Conservation (phyloP, 2,888 invertebrate species). For the Cancer borealis region DNA sequence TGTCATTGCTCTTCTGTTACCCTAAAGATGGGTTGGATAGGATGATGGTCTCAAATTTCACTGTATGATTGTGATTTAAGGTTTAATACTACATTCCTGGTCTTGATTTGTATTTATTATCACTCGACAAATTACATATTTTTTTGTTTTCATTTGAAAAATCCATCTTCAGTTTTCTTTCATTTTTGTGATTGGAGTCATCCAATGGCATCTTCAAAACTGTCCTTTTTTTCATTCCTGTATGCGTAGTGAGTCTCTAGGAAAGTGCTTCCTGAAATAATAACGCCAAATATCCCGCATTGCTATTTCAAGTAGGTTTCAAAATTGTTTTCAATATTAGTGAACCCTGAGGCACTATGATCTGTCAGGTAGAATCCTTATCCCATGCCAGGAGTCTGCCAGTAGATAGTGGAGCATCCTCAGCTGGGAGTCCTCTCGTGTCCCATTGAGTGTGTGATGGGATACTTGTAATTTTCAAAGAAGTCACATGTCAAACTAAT, state of each 20-base stretch:
- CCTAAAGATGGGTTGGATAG: background rate
- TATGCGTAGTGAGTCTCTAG: constrained; percentile 41
- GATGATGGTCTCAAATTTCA: background rate
- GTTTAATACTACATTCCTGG: constrained; percentile 1
- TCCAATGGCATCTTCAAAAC: background rate
- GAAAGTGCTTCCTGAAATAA: constrained; percentile 41
- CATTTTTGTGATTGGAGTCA: background rate
- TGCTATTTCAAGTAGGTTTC: constrained; percentile 26
- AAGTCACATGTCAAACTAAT: constrained; percentile 35
- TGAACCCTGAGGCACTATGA: background rate
- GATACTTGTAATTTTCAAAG: background rate
- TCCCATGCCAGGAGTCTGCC: background rate
- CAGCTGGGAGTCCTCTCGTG: background rate
- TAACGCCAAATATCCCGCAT: constrained; percentile 36
- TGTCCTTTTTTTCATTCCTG: constrained; percentile 29
- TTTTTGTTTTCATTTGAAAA: background rate
- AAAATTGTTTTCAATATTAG: background rate
- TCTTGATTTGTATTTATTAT: constrained; percentile 17
- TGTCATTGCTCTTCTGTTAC: background rate
- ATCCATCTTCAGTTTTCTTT: background rate
- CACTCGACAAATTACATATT: constrained; percentile 6
- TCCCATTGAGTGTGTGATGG: background rate
- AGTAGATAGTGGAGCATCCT: background rate
- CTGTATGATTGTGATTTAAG: constrained; percentile 49
- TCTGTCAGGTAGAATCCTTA: background rate